Evolutionary conservation across 2,113 vertebrate genomes (phyloP), one percentile per base, ranked within the genome.

Genomic region (Phyllostomus hastatus): DNA sequence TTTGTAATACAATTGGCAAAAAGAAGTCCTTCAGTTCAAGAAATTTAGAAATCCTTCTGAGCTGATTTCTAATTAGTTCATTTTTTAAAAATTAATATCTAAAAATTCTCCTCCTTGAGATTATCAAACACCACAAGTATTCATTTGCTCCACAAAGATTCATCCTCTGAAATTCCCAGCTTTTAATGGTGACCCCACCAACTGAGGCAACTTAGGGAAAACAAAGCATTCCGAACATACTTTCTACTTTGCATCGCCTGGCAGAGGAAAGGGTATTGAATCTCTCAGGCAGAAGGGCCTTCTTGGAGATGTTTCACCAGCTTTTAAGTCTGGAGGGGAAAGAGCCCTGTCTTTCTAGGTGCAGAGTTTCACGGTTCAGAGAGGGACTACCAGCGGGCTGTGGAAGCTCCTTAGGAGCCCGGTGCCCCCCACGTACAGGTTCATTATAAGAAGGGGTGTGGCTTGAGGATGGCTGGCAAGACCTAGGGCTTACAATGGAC

Each of bases 141-240:
- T 97, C 73, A 97, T 96, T 95, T 94, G 91, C 28, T 82, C 67
- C 59, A 75, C 52, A 92, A 96, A 73, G 50, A 89, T 93, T 80
- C 82, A 50, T 59, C 38, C 64, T 94, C 82, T 69, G 72, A 57
- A 91, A 66, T n/a, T 86, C 33, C 61, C 70, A 50, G 48, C 67
- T 96, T 91, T 91, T 95, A 90, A 96, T 70, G 85, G 61, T 69
- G 94, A 85, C 89, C 79, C 72, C 79, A 80, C 92, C 95, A 97
- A 97, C 33, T 90, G 92, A 91, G 73, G 48, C 8, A 80, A 50
- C 81, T 92, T 86, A 41, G 73, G 93, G 38, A 88, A 48, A 94
- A 83, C 28, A 57, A 93, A 79, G 26, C 76, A 80, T 73, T 80
- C 54, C 57, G 95, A 94, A 95, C 73, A 94, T 17, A 88, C 46